Evolutionary conservation across 2,797 vertebrate genomes (phyloP).

Genomic region (Poeciliopsis gracilis): DNA sequence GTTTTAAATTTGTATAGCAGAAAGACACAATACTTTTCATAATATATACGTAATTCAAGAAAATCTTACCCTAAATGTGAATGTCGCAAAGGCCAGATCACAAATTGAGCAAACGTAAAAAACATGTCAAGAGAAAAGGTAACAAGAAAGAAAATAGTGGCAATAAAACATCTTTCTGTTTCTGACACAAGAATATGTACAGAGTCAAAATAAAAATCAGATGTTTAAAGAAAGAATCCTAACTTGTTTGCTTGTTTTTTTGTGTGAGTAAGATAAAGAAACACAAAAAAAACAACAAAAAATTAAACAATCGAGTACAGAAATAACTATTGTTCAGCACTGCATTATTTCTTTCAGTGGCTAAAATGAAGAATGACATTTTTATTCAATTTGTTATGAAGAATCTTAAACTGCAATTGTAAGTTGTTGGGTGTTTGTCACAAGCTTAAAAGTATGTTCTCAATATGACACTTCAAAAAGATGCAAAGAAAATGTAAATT

Average conservation of each 20-base stretch:
- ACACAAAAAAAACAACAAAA: neutral
- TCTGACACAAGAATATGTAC: neutral
- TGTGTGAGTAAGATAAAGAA: neutral
- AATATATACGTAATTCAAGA: neutral
- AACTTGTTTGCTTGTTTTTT: neutral
- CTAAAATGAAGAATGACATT: no score
- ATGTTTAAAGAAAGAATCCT: neutral
- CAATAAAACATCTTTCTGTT: neutral
- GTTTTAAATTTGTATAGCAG: neutral
- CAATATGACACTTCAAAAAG: neutral
- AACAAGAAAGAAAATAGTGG: neutral
- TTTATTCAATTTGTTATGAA: neutral
- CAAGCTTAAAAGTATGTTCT: neutral
- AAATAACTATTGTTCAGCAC: neutral
- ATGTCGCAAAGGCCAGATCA: neutral
- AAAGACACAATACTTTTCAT: neutral
- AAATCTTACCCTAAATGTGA: neutral
- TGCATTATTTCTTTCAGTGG: neutral
- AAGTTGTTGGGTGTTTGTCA: neutral
- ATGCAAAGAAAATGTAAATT: neutral
- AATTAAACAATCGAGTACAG: neutral
- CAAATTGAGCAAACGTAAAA: neutral
- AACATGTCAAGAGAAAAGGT: constrained; percentile 2
- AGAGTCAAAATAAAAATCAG: neutral
- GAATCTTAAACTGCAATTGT: neutral